Evolutionary conservation across 2,888 invertebrate species (phyloP).

Genomic region (Agonopterix subpropinquella): DNA sequence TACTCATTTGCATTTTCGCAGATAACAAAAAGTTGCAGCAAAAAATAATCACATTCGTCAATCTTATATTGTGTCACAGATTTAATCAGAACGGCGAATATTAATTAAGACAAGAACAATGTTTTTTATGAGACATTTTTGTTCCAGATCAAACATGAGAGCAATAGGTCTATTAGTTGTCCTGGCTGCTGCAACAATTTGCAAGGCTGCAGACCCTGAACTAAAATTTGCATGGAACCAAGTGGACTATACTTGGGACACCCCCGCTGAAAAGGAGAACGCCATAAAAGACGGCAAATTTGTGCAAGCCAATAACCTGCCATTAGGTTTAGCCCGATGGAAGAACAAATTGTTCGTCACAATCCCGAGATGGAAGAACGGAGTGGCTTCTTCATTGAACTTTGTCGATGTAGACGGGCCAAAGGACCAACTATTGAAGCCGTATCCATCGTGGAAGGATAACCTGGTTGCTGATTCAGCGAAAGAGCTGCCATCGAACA

Average conservation of each 20-base stretch:
- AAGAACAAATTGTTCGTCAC: constrained; percentile 82
- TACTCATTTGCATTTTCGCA: too few relatives aligned
- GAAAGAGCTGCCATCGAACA: constrained; percentile 68
- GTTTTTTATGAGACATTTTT: constrained; percentile 3
- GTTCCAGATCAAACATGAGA: constrained; percentile 42
- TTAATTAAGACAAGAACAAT: too few relatives aligned
- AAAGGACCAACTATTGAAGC: constrained; percentile 82
- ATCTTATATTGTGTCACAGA: too few relatives aligned
- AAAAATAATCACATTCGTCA: too few relatives aligned
- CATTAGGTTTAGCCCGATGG: constrained; percentile 83
- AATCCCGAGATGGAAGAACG: constrained; percentile 81
- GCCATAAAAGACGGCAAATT: constrained; percentile 78
- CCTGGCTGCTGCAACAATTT: constrained; percentile 37
- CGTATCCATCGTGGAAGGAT: constrained; percentile 86
- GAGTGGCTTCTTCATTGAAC: constrained; percentile 82
- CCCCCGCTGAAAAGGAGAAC: constrained; percentile 71
- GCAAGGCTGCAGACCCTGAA: constrained; percentile 68
- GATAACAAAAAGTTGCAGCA: too few relatives aligned
- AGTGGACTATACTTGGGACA: constrained; percentile 80
- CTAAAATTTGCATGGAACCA: constrained; percentile 83
- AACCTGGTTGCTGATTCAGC: constrained; percentile 81
- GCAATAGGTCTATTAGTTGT: constrained; percentile 36
- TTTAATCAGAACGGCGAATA: too few relatives aligned
- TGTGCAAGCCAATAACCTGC: constrained; percentile 79
- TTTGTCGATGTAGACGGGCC: constrained; percentile 78